These are phyloP conservation scores for Apis florea DNA, from an alignment of 1,140 invertebrate genomes.

Conservation along the genomic window DNA sequence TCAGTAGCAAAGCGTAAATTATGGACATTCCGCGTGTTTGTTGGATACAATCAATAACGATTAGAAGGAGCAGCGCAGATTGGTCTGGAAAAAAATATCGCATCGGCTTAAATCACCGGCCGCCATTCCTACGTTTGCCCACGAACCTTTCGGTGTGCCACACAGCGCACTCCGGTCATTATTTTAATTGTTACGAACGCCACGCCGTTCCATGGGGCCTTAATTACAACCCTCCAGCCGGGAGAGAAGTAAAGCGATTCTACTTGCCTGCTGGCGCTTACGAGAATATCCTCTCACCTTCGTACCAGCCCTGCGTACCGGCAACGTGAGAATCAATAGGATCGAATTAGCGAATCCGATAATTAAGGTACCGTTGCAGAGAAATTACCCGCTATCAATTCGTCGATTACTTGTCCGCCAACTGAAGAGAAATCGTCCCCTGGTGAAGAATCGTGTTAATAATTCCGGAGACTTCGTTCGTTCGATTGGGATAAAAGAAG, in stretches of 20 bases:
- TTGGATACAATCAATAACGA: slow-evolving; percentile 60
- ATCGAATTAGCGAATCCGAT: slow-evolving; percentile 39
- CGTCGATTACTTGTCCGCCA: background rate
- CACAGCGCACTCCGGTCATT: slow-evolving; percentile 64
- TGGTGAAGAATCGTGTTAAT: background rate
- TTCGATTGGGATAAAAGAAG: too few species aligned
- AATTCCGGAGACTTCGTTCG: background rate
- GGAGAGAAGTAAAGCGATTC: slow-evolving; percentile 63
- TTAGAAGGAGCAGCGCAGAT: slow-evolving; percentile 52
- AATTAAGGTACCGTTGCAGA: slow-evolving; percentile 51
- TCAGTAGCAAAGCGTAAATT: slow-evolving; percentile 57
- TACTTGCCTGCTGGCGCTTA: slow-evolving; percentile 62
- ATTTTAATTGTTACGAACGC: slow-evolving; percentile 75
- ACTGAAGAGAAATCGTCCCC: background rate
- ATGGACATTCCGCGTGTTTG: slow-evolving; percentile 56
- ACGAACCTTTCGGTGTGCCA: slow-evolving; percentile 36
- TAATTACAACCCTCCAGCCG: slow-evolving; percentile 68
- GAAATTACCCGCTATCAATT: slow-evolving; percentile 19
- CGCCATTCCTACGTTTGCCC: slow-evolving; percentile 34
- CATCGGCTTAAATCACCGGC: slow-evolving; percentile 65
- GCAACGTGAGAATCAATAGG: slow-evolving; percentile 61
- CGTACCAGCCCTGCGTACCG: slow-evolving; percentile 9
- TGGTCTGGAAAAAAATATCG: slow-evolving; percentile 43
- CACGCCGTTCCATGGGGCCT: slow-evolving; percentile 61
- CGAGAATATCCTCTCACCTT: slow-evolving; percentile 53